Percentiles rank a stretch among this genome's conserved stretches.
These are phyloP conservation scores for Labeo rohita DNA, from an alignment of 2,113 vertebrate species.

Conservation along the genomic window DNA sequence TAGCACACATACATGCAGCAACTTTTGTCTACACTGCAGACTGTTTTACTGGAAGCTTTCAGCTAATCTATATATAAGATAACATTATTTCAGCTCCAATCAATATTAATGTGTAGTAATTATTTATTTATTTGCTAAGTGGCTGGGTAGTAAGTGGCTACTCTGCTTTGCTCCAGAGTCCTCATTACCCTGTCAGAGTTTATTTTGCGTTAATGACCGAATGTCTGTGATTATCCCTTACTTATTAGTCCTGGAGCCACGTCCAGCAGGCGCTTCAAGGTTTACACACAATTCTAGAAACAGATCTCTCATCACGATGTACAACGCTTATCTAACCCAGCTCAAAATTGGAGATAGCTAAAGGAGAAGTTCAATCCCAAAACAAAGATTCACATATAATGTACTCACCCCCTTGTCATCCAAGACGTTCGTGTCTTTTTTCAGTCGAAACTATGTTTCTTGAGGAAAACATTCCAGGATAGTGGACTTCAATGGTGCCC, in stretches of 20 bases:
- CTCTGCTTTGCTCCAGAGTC: neutral
- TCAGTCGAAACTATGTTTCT: too few species aligned
- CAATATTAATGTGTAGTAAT: neutral
- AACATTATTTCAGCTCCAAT: neutral
- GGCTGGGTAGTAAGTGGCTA: neutral
- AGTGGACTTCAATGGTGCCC: too few species aligned
- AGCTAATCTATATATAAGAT: neutral
- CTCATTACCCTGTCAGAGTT: neutral
- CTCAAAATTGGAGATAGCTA: neutral
- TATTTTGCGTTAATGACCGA: neutral
- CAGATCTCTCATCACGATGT: neutral
- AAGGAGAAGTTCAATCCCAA: too few species aligned
- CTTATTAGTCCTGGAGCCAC: neutral
- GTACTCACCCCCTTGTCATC: too few species aligned
- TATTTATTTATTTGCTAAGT: neutral
- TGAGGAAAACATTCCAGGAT: too few species aligned
- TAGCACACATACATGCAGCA: neutral
- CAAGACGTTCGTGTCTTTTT: too few species aligned
- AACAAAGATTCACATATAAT: too few species aligned
- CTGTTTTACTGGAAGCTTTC: neutral
- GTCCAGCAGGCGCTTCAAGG: neutral
- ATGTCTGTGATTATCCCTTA: neutral
- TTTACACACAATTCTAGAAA: neutral
- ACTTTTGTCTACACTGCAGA: neutral
- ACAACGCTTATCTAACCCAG: neutral